Percentiles rank a stretch among this genome's conserved stretches.
Evolutionary conservation across 2,113 vertebrate species (phyloP).

Genomic region (Maccullochella peelii): DNA sequence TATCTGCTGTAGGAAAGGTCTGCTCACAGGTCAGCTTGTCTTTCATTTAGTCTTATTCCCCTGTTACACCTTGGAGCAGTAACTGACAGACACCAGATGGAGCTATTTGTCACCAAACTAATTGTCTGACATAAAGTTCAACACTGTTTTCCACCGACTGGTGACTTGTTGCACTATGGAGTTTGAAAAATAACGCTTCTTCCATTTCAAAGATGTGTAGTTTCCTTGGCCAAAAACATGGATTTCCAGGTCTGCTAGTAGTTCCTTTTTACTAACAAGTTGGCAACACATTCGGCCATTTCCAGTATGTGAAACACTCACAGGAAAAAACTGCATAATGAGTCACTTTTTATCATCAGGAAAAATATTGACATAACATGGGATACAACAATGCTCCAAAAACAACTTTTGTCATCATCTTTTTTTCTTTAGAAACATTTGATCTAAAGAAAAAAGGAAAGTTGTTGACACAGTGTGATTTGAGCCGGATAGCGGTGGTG

Average conservation of each 20-base stretch:
- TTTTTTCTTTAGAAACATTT: background rate
- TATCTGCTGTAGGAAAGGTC: background rate
- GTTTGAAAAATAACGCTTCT: background rate
- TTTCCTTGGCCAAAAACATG: background rate
- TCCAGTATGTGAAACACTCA: background rate
- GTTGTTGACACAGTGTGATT: background rate
- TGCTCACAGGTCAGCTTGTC: background rate
- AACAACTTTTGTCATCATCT: background rate
- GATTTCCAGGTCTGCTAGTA: background rate
- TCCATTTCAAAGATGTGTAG: background rate
- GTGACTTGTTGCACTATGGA: background rate
- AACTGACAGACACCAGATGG: slow-evolving; percentile 31
- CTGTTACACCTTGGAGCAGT: background rate
- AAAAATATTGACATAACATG: background rate
- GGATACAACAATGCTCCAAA: background rate
- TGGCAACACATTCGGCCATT: background rate
- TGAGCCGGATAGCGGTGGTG: background rate
- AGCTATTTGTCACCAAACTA: slow-evolving; percentile 19
- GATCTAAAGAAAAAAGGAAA: background rate
- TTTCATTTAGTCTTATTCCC: background rate
- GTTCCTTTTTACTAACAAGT: background rate
- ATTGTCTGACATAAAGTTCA: background rate
- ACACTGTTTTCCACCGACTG: background rate
- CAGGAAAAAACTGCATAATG: background rate
- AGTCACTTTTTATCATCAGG: background rate